phyloP scores from a whole-genome alignment of 2,888 invertebrate species.

The Scaeva pyrastri region DNA sequence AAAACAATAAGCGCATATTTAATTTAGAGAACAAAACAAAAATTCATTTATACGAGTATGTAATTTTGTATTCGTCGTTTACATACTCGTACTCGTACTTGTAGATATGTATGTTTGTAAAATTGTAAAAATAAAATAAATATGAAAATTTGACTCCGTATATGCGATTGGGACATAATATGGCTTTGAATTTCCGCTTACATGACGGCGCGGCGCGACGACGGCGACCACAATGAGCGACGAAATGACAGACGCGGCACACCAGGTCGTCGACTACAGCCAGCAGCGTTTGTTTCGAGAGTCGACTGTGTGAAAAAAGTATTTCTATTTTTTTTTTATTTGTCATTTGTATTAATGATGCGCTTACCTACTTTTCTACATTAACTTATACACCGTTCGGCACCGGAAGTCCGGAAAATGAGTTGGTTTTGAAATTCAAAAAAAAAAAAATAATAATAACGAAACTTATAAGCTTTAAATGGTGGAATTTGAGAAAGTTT shows the following conservation, averaged over 20 bases:
- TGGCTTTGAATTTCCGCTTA: conserved; percentile 60
- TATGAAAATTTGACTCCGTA: conserved; percentile 43
- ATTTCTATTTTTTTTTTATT: background rate
- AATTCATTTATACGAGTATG: background rate
- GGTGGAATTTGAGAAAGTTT: conserved; percentile 63
- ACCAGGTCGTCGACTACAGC: conserved; percentile 5
- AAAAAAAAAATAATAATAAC: too few species aligned
- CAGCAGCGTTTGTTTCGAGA: background rate
- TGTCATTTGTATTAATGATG: conserved; percentile 8
- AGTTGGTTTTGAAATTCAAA: conserved; percentile 24
- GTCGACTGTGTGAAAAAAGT: conserved; percentile 6
- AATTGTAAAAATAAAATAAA: conserved; percentile 20
- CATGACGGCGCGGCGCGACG: background rate
- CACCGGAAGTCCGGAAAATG: conserved; percentile 64
- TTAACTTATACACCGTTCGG: background rate
- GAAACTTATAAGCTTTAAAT: background rate
- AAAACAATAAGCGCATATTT: conserved; percentile 70
- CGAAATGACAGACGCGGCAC: background rate
- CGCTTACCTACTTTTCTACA: background rate
- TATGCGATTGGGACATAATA: conserved; percentile 40
- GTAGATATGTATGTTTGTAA: too few species aligned
- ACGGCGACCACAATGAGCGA: background rate
- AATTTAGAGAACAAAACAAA: conserved; percentile 31
- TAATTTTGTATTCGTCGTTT: too few species aligned
- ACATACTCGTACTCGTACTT: too few species aligned